phyloP scores from a whole-genome alignment of 2,797 vertebrate species.

The Pteropus rufus region DNA sequence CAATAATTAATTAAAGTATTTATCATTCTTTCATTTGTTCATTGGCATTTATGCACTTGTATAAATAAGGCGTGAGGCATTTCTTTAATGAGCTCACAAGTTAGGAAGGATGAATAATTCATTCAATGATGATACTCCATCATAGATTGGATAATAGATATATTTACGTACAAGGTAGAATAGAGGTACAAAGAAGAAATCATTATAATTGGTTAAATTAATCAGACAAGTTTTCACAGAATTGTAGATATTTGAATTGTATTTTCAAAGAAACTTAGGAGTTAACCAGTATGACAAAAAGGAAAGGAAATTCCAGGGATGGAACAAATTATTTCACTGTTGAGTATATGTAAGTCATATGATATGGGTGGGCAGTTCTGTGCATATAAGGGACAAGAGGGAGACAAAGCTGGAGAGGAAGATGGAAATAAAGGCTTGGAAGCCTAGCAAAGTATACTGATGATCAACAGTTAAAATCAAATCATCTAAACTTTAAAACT shows the following conservation, averaged over 20 bases:
- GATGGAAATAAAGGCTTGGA: neutral
- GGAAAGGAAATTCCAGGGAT: neutral
- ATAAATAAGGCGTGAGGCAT: neutral
- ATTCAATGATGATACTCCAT: neutral
- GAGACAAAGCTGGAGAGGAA: neutral
- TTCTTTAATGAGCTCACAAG: neutral
- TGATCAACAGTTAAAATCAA: neutral
- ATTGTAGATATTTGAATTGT: neutral
- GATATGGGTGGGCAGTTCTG: neutral
- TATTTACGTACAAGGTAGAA: neutral
- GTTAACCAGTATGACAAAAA: neutral
- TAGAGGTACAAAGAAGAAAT: neutral
- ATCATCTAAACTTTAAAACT: neutral
- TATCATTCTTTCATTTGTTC: neutral
- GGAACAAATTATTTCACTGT: neutral
- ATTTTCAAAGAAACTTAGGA: neutral
- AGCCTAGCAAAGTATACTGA: neutral
- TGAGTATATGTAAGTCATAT: neutral
- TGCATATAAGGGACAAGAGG: neutral
- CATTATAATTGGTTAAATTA: neutral
- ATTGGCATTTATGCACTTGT: neutral
- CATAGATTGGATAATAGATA: neutral
- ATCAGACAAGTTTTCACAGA: neutral
- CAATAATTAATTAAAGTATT: neutral
- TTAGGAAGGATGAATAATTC: neutral